phyloP scores from a whole-genome alignment of 2,888 invertebrate genomes.

The Thereva unica region DNA sequence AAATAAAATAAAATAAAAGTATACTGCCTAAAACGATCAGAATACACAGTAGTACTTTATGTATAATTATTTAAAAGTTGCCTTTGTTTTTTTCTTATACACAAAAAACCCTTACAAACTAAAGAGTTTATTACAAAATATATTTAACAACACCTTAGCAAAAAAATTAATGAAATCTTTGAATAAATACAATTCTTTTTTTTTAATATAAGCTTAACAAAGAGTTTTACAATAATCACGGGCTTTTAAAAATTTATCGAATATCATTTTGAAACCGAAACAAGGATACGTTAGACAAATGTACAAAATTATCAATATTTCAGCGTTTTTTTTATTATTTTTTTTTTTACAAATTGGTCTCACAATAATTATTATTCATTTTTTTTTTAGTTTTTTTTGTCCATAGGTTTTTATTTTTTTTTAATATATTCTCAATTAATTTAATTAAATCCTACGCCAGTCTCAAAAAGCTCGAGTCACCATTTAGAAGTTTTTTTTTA shows the following conservation, averaged over 20 bases:
- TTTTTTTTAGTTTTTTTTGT: conserved; percentile 25
- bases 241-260: conserved; percentile 15
- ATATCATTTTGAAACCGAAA: conserved; percentile 27
- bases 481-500: conserved; percentile 37
- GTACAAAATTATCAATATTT: conserved; percentile 34
- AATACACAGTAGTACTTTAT: no score
- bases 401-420: conserved; percentile 33
- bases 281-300: conserved; percentile 27
- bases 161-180: conserved; percentile 14
- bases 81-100: no score
- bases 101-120: neutral
- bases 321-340: conserved; percentile 17
- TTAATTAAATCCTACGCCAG: conserved; percentile 58
- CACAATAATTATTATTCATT: conserved; percentile 35
- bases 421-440: conserved; percentile 38
- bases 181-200: conserved; percentile 25
- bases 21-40: no score
- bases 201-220: conserved; percentile 23
- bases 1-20: no score
- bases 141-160: conserved; percentile 15
- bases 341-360: conserved; percentile 41
- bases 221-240: conserved; percentile 23
- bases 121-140: neutral
- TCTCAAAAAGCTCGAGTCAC: conserved; percentile 60
- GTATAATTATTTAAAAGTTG: no score